A percentile compares a stretch with the other conserved stretches of the same genome.
Evolutionary conservation across 2,888 invertebrate genomes (phyloP).

Genomic region (Sinohyriopsis cumingii): DNA sequence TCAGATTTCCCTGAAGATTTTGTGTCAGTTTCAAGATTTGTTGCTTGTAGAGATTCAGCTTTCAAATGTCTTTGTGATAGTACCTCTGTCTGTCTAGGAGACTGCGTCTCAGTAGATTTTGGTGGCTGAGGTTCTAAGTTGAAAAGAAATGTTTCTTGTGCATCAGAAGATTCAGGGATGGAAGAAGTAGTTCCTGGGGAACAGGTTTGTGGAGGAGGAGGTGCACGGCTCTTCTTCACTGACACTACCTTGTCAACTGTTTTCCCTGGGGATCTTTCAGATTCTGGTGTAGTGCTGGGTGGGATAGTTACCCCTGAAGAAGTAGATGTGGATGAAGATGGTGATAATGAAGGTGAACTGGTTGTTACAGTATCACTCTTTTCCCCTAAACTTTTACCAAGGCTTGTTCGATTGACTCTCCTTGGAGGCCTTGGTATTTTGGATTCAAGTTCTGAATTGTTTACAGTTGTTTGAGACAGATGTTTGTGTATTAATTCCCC

Average conservation of each 20-base stretch:
- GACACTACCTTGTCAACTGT: not conserved
- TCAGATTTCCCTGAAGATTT: no score
- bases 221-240: constrained; percentile 2
- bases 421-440: constrained; percentile 10
- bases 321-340: no score
- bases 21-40: no score
- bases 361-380: no score
- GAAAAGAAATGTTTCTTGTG: no score
- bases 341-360: no score
- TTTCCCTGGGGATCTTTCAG: no score
- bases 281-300: no score
- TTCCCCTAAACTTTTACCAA: constrained; percentile 4
- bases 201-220: constrained; percentile 2
- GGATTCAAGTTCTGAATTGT: constrained; percentile 7
- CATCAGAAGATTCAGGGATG: not conserved
- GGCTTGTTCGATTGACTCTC: constrained; percentile 15
- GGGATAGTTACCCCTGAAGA: no score
- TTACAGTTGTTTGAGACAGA: constrained; percentile 36
- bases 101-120: constrained; percentile 10
- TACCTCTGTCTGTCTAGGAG: constrained; percentile 6
- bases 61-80: no score
- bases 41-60: no score
- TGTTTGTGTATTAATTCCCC: constrained; percentile 54
- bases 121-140: constrained; percentile 12
- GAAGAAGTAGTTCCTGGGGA: not conserved